A percentile compares a stretch with the other conserved stretches of the same genome.
Conservation (phyloP, 2,797 vertebrate genomes). For the Streptopelia turtur region DNA sequence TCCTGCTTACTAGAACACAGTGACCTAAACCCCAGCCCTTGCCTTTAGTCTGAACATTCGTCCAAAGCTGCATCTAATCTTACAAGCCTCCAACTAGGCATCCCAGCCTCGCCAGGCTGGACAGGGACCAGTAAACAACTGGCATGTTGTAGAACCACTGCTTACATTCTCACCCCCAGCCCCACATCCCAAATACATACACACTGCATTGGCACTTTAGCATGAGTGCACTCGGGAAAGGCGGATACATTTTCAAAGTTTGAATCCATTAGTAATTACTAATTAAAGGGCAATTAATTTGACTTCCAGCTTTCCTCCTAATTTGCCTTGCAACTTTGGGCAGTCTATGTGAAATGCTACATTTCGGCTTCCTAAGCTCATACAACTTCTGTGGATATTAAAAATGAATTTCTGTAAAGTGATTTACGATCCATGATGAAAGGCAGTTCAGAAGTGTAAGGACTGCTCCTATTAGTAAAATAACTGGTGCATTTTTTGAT, state of each 20-base stretch:
- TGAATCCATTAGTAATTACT: conserved; percentile 20
- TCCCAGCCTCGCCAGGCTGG: background rate
- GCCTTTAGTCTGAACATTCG: background rate
- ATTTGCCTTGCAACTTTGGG: conserved; percentile 8
- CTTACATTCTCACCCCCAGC: background rate
- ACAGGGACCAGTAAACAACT: background rate
- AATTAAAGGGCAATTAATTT: conserved; percentile 39
- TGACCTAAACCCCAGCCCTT: background rate
- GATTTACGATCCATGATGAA: conserved; percentile 51
- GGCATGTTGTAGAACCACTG: background rate
- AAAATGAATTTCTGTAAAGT: conserved; percentile 24
- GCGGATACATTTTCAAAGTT: background rate
- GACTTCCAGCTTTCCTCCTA: background rate
- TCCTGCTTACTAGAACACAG: background rate
- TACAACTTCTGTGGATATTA: conserved; percentile 1
- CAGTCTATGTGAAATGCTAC: background rate
- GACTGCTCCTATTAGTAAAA: conserved; percentile 52
- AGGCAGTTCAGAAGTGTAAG: conserved; percentile 27
- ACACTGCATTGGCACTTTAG: rapidly evolving
- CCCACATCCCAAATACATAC: background rate
- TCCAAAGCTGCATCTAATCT: background rate
- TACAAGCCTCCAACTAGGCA: background rate
- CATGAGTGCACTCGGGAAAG: background rate
- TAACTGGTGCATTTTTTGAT: conserved; percentile 56
- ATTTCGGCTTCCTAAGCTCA: background rate